Base-by-base conservation (phyloP, 2,888 invertebrate species). In the Machimus rusticus region DNA sequence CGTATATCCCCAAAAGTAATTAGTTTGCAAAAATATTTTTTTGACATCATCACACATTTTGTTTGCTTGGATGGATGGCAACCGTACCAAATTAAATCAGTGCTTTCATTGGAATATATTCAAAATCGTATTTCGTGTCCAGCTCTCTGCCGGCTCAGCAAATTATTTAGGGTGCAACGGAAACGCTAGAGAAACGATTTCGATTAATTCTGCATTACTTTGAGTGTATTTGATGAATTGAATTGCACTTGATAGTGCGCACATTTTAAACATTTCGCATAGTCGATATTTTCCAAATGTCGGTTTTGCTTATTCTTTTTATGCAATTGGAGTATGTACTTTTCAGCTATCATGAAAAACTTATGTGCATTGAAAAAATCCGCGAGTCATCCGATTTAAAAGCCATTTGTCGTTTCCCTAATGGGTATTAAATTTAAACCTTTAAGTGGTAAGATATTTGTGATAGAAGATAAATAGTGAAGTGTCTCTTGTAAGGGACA, bases 161-260 rank as follows among this genome's bases (percentile, higher is more conserved):
- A 34, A 37, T 19, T 78, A 78, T 78, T 78, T 34, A 78, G 78
- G 37, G 37, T 78, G 43, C 37, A 78, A 43, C 78, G 43, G 43
- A 78, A 78, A 43, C n/a, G 78, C 78, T 23, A 78, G 76, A 76
- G 31, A 76, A 76, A 34, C 76, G n/a, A 19, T 76, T 76, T 31
- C 34, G n/a, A 34, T 19, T 28, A 34, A 31, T 34, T 34, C 66
- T 28, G 43, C 19, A 19, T 66, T 66, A 28, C 19, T 66, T 23
- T 66, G 5, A 23, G 4, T 28, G 19, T 66, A 66, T 19, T 46
- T 46, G 43, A 12, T 16, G 43, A 46, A 46, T 16, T 46, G 16
- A 14, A 46, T 46, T 46, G 43, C 43, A 46, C 43, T 46, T 46
- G 43, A 2, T 46, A 14, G 12, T 1, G 4, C 43, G 43, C 16